Conservation (phyloP, 1,140 invertebrate species). For the Arion vulgaris region DNA sequence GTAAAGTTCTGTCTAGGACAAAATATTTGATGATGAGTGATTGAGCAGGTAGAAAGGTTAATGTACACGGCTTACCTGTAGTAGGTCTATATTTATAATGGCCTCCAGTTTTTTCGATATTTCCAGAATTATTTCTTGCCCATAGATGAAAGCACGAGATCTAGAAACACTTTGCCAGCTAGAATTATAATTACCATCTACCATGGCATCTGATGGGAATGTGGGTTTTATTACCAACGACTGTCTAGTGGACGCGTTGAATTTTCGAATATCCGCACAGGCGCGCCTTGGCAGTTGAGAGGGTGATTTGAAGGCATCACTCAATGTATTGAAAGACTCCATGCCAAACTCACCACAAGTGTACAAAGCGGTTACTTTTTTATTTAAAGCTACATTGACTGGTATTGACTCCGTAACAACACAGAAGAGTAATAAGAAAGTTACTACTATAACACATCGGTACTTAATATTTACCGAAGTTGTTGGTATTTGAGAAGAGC, state of each 20-base stretch:
- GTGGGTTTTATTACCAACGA: background rate
- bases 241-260: background rate
- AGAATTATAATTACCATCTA: conserved; percentile 12
- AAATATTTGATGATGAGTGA: too few species aligned
- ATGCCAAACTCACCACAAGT: conserved; percentile 28
- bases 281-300: background rate
- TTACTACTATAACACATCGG: background rate
- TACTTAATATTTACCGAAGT: background rate
- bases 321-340: conserved; percentile 12
- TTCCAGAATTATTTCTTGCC: background rate
- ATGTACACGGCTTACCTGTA: conserved; percentile 16
- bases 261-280: conserved; percentile 4
- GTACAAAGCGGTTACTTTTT: conserved; percentile 27
- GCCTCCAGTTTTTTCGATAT: conserved; percentile 18
- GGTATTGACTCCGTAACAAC: background rate
- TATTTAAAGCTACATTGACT: conserved; percentile 34
- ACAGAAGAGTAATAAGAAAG: background rate
- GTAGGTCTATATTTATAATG: conserved; percentile 15
- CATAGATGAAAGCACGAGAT: conserved; percentile 1
- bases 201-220: conserved; percentile 21
- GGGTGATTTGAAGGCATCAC: conserved; percentile 3
- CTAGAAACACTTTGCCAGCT: conserved; percentile 34
- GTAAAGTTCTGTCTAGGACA: too few species aligned
- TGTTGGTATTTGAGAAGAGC: too few species aligned
- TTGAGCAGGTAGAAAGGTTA: too few species aligned